Base-by-base conservation (phyloP, 2,113 vertebrate species). In the Siniperca chuatsi region DNA sequence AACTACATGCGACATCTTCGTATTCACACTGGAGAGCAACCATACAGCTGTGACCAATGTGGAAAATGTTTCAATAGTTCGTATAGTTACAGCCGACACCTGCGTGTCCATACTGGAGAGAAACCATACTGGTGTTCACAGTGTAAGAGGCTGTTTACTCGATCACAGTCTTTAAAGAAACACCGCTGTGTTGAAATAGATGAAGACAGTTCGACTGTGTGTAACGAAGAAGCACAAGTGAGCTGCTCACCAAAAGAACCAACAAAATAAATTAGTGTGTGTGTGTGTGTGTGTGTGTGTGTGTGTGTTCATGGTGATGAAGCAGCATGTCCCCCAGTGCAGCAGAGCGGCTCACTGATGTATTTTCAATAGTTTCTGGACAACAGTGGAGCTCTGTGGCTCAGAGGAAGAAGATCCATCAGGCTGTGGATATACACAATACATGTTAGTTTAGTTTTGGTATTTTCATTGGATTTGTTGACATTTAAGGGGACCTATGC, bases 71-170 rank as follows among this genome's bases (percentile, higher is more conserved):
- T 88, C 35, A 88, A 69, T n/a, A 81, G 70, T 4, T 82, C 82
- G 0, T 80, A 81, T 2, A 88, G 87, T 46, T 88, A 88, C 82
- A 84, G 57, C 64, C 64, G 82, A 13, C 87, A 88, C 35, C 44
- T 79, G 8, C 82, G 87, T 10, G 79, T 83, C 12, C 87, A 89
- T 71, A 85, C 78, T 0, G 87, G 87, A 52, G 87, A 89, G 61
- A 89, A 89, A 73, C 87, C 87, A 6, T 89, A 89, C 81, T 89
- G 83, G 87, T 89, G 87, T 55, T 85, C 87, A 25, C 75, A 69
- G 0, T 89, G 87, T 54, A 86, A 89, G 80, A 86, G 73, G 15
- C 52, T 89, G 0, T 89, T 89, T 3, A 83, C 83, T 0, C 71
- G 87, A 0, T 83, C 87, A 0, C 76, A 89, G 72, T 89, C 87